Conservation (phyloP, 2,888 invertebrate genomes). For the Rambutsinella grinnellia region DNA sequence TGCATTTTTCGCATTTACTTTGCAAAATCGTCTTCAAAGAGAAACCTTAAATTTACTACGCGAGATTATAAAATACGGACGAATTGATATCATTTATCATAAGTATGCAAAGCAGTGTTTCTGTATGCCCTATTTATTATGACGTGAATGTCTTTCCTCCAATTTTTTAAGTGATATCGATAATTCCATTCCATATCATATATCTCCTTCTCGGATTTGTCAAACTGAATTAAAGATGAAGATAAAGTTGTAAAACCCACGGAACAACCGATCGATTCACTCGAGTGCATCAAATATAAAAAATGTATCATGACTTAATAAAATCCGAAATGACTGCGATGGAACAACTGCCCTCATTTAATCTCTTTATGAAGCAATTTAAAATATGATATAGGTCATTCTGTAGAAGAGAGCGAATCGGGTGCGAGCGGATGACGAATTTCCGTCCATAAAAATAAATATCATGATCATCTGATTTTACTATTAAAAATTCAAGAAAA, state of each 20-base stretch:
- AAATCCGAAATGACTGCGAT: not conserved
- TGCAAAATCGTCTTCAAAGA: too few relatives aligned
- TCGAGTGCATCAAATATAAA: too few relatives aligned
- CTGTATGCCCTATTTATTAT: conserved; percentile 28
- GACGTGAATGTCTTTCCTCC: conserved; percentile 3
- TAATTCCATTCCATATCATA: conserved; percentile 15
- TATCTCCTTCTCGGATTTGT: not conserved
- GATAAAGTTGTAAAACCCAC: not conserved
- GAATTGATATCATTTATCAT: not conserved
- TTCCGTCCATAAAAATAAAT: not conserved
- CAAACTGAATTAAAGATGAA: not conserved
- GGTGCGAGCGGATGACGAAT: not conserved
- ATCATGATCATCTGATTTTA: not conserved
- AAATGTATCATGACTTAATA: too few relatives aligned
- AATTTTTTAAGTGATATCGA: conserved; percentile 18
- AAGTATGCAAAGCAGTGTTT: not conserved
- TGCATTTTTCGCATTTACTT: too few relatives aligned
- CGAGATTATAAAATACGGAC: too few relatives aligned
- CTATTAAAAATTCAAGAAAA: not conserved
- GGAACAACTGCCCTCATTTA: conserved; percentile 10
- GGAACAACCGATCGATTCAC: too few relatives aligned
- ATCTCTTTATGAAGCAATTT: not conserved
- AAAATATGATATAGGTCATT: conserved; percentile 9
- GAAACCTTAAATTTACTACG: too few relatives aligned
- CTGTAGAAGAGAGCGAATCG: conserved; percentile 1